phyloP scores from a whole-genome alignment of 2,797 vertebrate genomes.

The Parauchenoglanis punctatus region DNA sequence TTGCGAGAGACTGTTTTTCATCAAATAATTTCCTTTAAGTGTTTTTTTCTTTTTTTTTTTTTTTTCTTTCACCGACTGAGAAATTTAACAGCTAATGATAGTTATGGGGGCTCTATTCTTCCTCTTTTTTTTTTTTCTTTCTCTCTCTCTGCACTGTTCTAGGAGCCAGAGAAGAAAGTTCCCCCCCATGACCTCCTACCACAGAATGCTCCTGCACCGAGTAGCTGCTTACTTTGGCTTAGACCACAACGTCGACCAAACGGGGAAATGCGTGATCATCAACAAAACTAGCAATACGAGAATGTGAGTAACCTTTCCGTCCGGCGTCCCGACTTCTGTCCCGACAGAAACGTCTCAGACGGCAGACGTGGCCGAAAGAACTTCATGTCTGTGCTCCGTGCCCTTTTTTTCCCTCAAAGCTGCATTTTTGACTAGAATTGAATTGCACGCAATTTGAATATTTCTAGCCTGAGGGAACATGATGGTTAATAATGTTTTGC shows the following conservation, averaged over 20 bases:
- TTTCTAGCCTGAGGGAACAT: not conserved
- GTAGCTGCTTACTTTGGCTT: conserved; percentile 98
- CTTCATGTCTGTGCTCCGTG: no score
- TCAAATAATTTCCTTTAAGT: not conserved
- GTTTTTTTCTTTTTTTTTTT: not conserved
- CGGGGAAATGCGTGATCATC: conserved; percentile 95
- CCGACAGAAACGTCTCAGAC: conserved; percentile 25
- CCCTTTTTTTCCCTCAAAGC: no score
- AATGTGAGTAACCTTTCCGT: conserved; percentile 82
- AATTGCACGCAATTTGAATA: conserved; percentile 24
- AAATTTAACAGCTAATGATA: conserved; percentile 40
- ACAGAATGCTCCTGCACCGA: conserved; percentile 95
- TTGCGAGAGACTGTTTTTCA: conserved; percentile 5
- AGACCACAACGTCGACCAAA: conserved; percentile 98
- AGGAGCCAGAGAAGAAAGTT: conserved; percentile 97
- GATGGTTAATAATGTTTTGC: not conserved
- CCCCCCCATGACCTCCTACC: conserved; percentile 98
- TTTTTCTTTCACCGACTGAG: conserved; percentile 22
- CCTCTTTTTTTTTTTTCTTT: not conserved
- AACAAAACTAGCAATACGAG: conserved; percentile 98
- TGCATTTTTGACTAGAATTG: not conserved
- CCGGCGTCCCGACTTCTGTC: not conserved
- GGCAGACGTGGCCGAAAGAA: conserved; percentile 12
- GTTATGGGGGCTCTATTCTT: conserved; percentile 3
- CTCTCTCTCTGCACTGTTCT: conserved; percentile 40